These are phyloP conservation scores for Rhincodon typus DNA, from an alignment of 2,797 vertebrate genomes.

Conservation along the genomic window DNA sequence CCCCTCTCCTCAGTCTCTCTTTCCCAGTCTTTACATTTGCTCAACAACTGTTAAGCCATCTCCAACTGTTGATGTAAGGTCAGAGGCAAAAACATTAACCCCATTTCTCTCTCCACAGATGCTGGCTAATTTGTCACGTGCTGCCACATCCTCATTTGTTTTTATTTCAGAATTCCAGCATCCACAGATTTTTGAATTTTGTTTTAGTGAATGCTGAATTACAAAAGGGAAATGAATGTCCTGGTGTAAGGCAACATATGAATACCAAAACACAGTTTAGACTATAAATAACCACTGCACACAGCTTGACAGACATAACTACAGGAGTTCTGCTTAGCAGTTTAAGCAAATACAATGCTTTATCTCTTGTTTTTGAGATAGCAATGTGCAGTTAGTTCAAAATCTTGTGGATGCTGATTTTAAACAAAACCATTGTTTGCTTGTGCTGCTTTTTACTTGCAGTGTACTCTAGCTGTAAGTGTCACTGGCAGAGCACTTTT, in stretches of 20 bases:
- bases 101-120: neutral
- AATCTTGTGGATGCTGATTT: neutral
- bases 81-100: neutral
- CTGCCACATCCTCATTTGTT: neutral
- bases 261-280: neutral
- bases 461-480: neutral
- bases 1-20: neutral
- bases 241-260: neutral
- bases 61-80: neutral
- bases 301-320: neutral
- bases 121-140: neutral
- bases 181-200: neutral
- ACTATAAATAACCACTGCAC: neutral
- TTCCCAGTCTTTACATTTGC: neutral
- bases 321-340: neutral
- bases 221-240: neutral
- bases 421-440: neutral
- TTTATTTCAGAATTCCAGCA: neutral
- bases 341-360: conserved; percentile 13
- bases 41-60: neutral
- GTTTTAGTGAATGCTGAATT: neutral
- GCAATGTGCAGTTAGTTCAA: neutral
- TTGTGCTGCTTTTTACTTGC: neutral
- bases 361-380: neutral
- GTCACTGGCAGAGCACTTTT: conserved; percentile 1